phyloP scores from a whole-genome alignment of 2,888 invertebrate genomes.

The Dascillus cervinus region DNA sequence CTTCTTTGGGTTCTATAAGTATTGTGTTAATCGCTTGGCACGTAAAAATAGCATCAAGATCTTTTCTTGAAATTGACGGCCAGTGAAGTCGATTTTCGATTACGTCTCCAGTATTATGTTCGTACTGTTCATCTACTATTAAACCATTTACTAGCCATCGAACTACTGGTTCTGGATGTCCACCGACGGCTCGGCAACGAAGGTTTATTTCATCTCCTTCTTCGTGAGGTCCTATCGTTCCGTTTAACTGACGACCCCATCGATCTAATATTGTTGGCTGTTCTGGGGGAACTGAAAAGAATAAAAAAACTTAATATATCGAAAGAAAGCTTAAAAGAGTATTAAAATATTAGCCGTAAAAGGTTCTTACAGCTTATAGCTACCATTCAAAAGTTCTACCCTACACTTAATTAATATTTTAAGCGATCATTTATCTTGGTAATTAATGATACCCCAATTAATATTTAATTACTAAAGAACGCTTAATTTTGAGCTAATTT shows the following conservation, averaged over 20 bases:
- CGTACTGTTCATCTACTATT: conserved; percentile 72
- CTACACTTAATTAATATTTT: conserved; percentile 36
- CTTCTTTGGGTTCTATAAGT: conserved; percentile 71
- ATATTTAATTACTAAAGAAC: conserved; percentile 36
- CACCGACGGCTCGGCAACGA: conserved; percentile 80
- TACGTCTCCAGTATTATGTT: conserved; percentile 77
- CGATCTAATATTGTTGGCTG: conserved; percentile 78
- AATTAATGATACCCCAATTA: conserved; percentile 38
- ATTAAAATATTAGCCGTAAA: conserved; percentile 2
- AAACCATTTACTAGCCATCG: conserved; percentile 78
- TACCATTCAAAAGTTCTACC: conserved; percentile 21
- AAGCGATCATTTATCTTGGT: conserved; percentile 37
- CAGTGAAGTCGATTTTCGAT: conserved; percentile 75
- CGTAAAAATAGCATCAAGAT: conserved; percentile 79
- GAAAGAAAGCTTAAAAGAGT: not conserved
- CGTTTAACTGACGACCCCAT: conserved; percentile 75
- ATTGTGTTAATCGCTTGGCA: conserved; percentile 83
- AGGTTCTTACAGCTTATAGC: conserved; percentile 5
- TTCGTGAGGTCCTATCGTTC: conserved; percentile 74
- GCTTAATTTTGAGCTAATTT: conserved; percentile 25
- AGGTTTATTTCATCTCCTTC: conserved; percentile 79
- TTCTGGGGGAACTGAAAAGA: conserved; percentile 74
- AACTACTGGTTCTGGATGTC: conserved; percentile 75
- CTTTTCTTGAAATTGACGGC: conserved; percentile 66
- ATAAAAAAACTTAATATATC: conserved; percentile 8